Conservation (phyloP, 2,113 vertebrate species). For the Eublepharis macularius region DNA sequence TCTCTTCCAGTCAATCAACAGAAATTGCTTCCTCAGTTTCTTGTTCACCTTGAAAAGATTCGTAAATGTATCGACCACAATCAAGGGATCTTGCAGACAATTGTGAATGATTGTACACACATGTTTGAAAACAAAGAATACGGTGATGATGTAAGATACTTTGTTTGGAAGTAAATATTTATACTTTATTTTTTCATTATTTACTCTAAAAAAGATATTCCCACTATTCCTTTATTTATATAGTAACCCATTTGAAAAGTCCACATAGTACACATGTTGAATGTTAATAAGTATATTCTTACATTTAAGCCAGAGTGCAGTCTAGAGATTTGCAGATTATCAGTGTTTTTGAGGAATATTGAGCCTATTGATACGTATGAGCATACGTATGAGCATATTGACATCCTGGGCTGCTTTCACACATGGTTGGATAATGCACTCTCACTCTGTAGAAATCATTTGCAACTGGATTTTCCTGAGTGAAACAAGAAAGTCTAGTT, state of each 20-base stretch:
- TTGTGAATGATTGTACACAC: constrained; percentile 91
- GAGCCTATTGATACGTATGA: no score
- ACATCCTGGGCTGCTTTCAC: background rate
- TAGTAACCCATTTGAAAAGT: background rate
- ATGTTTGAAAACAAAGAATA: constrained; percentile 99
- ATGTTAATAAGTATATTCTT: background rate
- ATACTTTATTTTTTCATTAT: background rate
- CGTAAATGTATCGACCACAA: constrained; percentile 92
- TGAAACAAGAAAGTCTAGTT: no score
- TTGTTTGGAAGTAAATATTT: constrained; percentile 32
- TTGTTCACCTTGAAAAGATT: constrained; percentile 86
- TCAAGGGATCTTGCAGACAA: constrained; percentile 89
- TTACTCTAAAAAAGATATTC: background rate
- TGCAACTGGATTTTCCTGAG: no score
- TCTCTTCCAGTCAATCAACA: constrained; percentile 88
- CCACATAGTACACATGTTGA: background rate
- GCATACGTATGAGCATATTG: no score
- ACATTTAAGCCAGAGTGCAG: background rate
- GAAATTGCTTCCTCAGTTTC: constrained; percentile 87
- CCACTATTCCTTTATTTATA: background rate
- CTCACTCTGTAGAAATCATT: no score
- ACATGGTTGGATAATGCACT: no score
- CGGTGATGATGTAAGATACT: constrained; percentile 85
- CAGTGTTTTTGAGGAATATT: background rate
- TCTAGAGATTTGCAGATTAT: background rate